Conservation (phyloP, 1,140 invertebrate species). For the Calephelis virginiensis region DNA sequence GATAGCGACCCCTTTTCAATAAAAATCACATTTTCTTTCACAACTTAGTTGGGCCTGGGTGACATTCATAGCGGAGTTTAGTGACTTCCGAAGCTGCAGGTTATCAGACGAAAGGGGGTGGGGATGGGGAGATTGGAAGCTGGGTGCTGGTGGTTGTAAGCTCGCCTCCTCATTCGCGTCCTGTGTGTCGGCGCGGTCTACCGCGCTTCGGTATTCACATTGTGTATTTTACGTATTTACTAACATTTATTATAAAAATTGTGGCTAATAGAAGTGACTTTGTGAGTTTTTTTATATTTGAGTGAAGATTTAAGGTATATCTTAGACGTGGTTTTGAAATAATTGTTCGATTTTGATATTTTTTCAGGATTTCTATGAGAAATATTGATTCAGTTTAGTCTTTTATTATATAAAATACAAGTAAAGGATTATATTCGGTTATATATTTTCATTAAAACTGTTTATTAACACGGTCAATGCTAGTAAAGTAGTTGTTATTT, state of each 20-base stretch:
- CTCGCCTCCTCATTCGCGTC: constrained; percentile 65
- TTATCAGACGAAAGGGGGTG: constrained; percentile 58
- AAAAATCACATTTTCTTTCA: constrained; percentile 72
- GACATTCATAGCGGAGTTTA: constrained; percentile 72
- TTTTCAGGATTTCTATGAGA: too few relatives aligned
- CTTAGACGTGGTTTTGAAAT: too few relatives aligned
- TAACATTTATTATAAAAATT: constrained; percentile 48
- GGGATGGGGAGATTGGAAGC: constrained; percentile 44
- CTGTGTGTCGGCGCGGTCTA: constrained; percentile 52
- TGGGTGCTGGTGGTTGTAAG: constrained; percentile 57
- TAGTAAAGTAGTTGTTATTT: too few relatives aligned
- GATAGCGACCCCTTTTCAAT: constrained; percentile 64
- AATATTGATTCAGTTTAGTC: too few relatives aligned
- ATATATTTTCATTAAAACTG: too few relatives aligned
- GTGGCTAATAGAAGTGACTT: constrained; percentile 55
- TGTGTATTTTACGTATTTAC: constrained; percentile 46
- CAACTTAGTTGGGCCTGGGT: constrained; percentile 59
- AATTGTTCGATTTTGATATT: too few relatives aligned
- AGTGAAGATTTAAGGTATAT: too few relatives aligned
- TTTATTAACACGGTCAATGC: too few relatives aligned
- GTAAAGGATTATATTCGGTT: too few relatives aligned
- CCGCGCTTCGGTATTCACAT: constrained; percentile 43
- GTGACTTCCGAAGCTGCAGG: constrained; percentile 76
- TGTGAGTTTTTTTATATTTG: constrained; percentile 29
- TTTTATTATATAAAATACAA: too few relatives aligned